Conservation (phyloP, 1,140 invertebrate genomes). For the Ctenoplectra terminalis region DNA sequence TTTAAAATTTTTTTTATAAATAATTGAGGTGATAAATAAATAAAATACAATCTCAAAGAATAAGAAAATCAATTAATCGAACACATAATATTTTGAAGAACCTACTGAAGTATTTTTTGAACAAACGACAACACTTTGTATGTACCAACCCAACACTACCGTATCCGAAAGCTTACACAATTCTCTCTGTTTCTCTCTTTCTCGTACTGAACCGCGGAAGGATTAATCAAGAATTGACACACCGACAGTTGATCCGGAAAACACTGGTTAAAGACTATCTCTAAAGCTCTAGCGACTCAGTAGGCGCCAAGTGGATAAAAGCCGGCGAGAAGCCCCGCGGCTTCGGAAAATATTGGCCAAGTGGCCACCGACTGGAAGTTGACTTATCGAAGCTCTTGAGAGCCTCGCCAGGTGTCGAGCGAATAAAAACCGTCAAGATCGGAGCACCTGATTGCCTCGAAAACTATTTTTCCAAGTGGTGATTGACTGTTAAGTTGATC, state of each 20-base stretch:
- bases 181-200: too few relatives aligned
- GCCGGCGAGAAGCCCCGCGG: not conserved
- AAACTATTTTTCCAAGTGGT: not conserved
- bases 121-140: too few relatives aligned
- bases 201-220: too few relatives aligned
- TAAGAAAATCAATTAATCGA: too few relatives aligned
- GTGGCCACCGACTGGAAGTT: not conserved
- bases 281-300: not conserved
- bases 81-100: too few relatives aligned
- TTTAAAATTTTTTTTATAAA: too few relatives aligned
- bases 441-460: not conserved
- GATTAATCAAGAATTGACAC: too few relatives aligned
- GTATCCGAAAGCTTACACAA: too few relatives aligned
- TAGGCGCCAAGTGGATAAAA: not conserved
- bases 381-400: slow-evolving; percentile 8
- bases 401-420: slow-evolving; percentile 6
- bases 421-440: not conserved
- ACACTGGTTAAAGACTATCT: not conserved
- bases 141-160: too few relatives aligned
- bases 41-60: too few relatives aligned
- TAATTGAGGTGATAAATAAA: too few relatives aligned
- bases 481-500: slow-evolving; percentile 7
- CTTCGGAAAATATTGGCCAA: slow-evolving; percentile 11
- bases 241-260: not conserved
- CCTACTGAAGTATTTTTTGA: too few relatives aligned